Conservation (phyloP, 2,888 invertebrate species). For the Tenthredo mesomela region DNA sequence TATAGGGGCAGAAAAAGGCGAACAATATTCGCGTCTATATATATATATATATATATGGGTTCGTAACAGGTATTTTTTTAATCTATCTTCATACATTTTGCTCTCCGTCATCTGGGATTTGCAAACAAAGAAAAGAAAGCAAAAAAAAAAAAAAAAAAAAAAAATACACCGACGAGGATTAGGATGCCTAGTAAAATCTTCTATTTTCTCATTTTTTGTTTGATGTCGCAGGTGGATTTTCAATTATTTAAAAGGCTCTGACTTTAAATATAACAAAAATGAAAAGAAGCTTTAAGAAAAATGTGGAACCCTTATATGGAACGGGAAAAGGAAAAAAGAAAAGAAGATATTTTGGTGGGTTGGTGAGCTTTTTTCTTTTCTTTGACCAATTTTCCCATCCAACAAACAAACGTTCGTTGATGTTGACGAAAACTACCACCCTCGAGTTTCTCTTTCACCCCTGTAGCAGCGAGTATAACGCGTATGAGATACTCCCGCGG, state of each 20-base stretch:
- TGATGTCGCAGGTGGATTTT: constrained; percentile 10
- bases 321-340: background rate
- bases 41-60: background rate
- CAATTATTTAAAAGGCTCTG: constrained; percentile 36
- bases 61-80: constrained; percentile 30
- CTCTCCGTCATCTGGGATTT: background rate
- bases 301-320: background rate
- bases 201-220: constrained; percentile 10
- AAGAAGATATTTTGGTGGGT: background rate
- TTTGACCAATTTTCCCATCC: constrained; percentile 52
- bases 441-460: background rate
- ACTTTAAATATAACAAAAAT: background rate
- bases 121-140: background rate
- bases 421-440: constrained; percentile 11
- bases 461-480: background rate
- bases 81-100: background rate
- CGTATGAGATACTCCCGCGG: constrained; percentile 62
- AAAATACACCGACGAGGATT: no score
- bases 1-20: background rate
- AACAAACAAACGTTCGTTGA: constrained; percentile 1
- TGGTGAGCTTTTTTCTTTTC: background rate
- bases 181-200: background rate
- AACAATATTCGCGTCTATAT: background rate
- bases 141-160: no score
- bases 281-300: background rate